phyloP scores from a whole-genome alignment of 2,797 vertebrate species.

The Paratrypauchen microcephalus region DNA sequence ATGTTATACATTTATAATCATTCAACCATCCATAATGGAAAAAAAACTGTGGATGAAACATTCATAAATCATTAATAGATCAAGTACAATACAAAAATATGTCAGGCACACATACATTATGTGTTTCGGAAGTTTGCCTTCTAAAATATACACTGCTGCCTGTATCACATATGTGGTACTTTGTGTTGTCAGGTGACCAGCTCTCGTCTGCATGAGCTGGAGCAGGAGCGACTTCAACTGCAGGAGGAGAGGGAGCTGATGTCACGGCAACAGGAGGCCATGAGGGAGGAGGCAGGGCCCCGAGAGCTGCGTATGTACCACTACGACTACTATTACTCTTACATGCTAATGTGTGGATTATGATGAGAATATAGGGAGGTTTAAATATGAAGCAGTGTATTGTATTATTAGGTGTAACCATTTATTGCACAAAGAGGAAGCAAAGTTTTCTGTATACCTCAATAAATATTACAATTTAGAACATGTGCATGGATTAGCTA shows the following conservation, averaged over 20 bases:
- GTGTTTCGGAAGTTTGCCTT: not conserved
- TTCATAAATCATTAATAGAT: too few species aligned
- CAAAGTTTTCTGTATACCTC: not conserved
- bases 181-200: slow-evolving; percentile 71
- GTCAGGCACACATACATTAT: not conserved
- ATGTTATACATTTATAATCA: not conserved
- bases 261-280: slow-evolving; percentile 88
- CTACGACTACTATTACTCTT: not conserved
- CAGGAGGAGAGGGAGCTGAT: slow-evolving; percentile 88
- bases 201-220: slow-evolving; percentile 89
- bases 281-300: slow-evolving; percentile 85
- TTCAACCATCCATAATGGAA: not conserved
- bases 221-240: slow-evolving; percentile 87
- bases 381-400: not conserved
- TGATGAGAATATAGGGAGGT: not conserved
- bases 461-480: not conserved
- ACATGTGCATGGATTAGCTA: not conserved
- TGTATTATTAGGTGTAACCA: not conserved
- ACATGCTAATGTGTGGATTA: not conserved
- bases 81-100: too few species aligned
- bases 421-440: not conserved
- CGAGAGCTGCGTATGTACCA: slow-evolving; percentile 90
- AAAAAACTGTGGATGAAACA: too few species aligned
- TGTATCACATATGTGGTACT: not conserved
- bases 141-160: not conserved